Conservation (phyloP, 2,113 vertebrate species). For the Pterophyllum scalare region DNA sequence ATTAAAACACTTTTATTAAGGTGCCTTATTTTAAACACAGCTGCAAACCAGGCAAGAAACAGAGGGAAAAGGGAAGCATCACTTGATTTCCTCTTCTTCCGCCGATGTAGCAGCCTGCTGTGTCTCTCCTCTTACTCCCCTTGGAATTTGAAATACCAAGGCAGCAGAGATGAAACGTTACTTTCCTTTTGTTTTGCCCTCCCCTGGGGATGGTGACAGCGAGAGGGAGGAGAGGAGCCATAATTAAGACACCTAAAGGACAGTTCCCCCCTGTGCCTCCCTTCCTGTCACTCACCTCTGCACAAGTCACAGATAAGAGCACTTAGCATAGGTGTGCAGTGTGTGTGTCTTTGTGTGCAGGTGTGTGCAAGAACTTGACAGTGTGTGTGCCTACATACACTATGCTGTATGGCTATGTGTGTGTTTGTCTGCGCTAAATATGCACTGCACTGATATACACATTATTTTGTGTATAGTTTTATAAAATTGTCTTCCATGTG, state of each 20-base stretch:
- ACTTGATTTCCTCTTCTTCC: constrained; percentile 54
- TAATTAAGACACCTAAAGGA: constrained; percentile 81
- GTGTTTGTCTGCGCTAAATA: background rate
- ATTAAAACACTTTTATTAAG: constrained; percentile 73
- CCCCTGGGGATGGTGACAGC: constrained; percentile 74
- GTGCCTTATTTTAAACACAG: constrained; percentile 70
- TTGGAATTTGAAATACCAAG: constrained; percentile 76
- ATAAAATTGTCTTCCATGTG: background rate
- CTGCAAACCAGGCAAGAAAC: constrained; percentile 43
- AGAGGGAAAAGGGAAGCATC: constrained; percentile 20
- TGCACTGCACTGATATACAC: background rate
- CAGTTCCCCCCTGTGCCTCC: constrained; percentile 66
- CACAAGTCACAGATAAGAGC: constrained; percentile 67
- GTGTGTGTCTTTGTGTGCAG: background rate
- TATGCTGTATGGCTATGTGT: background rate
- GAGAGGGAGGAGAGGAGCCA: constrained; percentile 73
- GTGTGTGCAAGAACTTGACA: background rate
- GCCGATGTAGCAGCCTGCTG: constrained; percentile 47
- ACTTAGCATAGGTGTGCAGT: constrained; percentile 45
- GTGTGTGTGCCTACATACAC: background rate
- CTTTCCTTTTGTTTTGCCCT: constrained; percentile 74
- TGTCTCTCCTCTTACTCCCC: constrained; percentile 66
- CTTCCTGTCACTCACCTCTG: constrained; percentile 75
- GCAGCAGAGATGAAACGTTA: constrained; percentile 74
- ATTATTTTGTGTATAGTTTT: background rate